Percentiles rank a stretch among this genome's conserved stretches.
Evolutionary conservation across 1,140 invertebrate genomes (phyloP).

Genomic region (Diorhabda carinulata): DNA sequence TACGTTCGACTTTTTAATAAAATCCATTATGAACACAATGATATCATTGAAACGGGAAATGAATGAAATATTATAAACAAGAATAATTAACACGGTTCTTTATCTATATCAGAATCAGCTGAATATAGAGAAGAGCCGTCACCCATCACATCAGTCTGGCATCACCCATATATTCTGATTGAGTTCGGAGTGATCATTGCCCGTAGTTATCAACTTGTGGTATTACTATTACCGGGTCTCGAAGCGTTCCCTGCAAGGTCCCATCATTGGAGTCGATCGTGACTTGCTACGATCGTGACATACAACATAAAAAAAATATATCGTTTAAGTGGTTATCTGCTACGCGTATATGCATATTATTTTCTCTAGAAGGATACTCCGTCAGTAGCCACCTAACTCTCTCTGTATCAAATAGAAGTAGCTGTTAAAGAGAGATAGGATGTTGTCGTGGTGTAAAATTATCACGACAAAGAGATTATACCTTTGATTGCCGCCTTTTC

Average conservation of each 20-base stretch:
- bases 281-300: conserved; percentile 43
- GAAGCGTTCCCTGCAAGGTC: conserved; percentile 36
- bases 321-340: conserved; percentile 40
- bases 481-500: conserved; percentile 38
- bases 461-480: conserved; percentile 26
- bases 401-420: conserved; percentile 12
- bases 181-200: conserved; percentile 28
- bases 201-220: conserved; percentile 35
- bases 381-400: conserved; percentile 1
- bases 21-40: too few species aligned
- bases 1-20: too few species aligned
- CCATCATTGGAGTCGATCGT: conserved; percentile 39
- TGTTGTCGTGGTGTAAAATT: conserved; percentile 25
- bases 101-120: not conserved
- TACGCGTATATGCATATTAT: conserved; percentile 39
- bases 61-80: not conserved
- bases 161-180: conserved; percentile 16
- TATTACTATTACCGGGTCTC: conserved; percentile 38
- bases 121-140: not conserved
- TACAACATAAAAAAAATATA: conserved; percentile 33
- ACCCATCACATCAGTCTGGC: not conserved
- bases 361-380: conserved; percentile 12
- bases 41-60: too few species aligned
- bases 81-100: not conserved
- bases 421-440: conserved; percentile 4